Evolutionary conservation across 2,113 vertebrate genomes (phyloP).

Genomic region (Porphyrio hochstetteri): DNA sequence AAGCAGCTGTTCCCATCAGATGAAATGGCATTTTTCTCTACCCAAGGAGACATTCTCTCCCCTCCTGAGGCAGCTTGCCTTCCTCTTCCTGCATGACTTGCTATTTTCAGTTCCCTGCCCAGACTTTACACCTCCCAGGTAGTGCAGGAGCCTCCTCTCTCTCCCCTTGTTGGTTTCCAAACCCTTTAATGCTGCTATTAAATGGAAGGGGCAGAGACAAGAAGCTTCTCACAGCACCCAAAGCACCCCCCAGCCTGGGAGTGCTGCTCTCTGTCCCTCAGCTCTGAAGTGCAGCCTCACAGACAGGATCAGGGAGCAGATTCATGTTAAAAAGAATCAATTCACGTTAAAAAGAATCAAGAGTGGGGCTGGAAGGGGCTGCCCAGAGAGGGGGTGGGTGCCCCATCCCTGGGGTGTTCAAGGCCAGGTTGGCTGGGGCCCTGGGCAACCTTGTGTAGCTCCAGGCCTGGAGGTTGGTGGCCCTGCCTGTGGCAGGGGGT

Average conservation of each 20-base stretch:
- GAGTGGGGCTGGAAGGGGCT: too few relatives aligned
- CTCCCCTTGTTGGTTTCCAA: neutral
- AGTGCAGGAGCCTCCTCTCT: neutral
- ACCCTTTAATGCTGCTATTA: neutral
- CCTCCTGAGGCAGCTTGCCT: neutral
- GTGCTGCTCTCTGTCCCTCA: neutral
- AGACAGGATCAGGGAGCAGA: neutral
- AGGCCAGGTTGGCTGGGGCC: too few relatives aligned
- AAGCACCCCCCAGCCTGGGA: neutral
- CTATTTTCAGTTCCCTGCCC: neutral
- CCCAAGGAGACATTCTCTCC: neutral
- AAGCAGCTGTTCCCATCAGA: constrained; percentile 29
- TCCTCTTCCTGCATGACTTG: neutral
- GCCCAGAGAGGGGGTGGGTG: too few relatives aligned
- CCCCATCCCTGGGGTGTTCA: too few relatives aligned
- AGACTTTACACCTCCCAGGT: neutral
- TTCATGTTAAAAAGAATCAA: neutral
- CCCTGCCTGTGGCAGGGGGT: too few relatives aligned
- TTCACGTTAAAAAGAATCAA: too few relatives aligned
- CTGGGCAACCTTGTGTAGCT: too few relatives aligned
- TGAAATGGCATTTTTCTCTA: neutral
- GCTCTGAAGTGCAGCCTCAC: neutral
- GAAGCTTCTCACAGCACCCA: neutral
- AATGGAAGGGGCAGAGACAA: neutral
- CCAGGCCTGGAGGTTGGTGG: too few relatives aligned